phyloP scores from a whole-genome alignment of 1,140 invertebrate genomes.

The Pseudomyrmex flavicornis region DNA sequence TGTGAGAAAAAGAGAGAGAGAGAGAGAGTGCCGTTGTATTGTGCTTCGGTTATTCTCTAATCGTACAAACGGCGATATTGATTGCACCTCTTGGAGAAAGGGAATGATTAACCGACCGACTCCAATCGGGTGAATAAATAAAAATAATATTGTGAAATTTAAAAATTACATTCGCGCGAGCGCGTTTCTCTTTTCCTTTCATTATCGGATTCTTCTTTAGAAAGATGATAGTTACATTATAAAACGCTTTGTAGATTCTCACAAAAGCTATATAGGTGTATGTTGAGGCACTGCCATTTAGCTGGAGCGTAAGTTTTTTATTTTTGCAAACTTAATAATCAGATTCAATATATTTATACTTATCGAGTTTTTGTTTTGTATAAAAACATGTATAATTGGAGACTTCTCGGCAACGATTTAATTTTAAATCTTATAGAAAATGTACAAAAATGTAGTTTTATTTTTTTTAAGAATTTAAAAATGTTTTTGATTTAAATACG shows the following conservation, averaged over 20 bases:
- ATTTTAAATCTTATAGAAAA: too few relatives aligned
- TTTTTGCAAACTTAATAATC: conserved; percentile 26
- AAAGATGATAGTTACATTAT: conserved; percentile 27
- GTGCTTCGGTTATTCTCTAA: conserved; percentile 56
- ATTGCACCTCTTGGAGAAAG: conserved; percentile 45
- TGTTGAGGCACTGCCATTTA: conserved; percentile 14
- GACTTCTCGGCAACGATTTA: background rate
- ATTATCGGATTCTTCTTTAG: conserved; percentile 24
- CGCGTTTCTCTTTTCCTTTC: conserved; percentile 23
- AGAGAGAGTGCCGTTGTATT: background rate
- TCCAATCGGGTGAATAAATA: conserved; percentile 35
- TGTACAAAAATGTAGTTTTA: too few relatives aligned
- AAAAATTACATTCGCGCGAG: conserved; percentile 16
- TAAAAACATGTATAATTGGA: background rate
- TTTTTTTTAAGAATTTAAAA: too few relatives aligned
- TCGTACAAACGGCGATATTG: conserved; percentile 57
- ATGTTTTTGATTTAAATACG: too few relatives aligned
- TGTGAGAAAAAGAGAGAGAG: background rate
- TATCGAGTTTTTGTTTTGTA: background rate
- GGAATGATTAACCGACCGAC: conserved; percentile 50
- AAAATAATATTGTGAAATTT: conserved; percentile 55
- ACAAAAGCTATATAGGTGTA: conserved; percentile 28
- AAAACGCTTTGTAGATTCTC: conserved; percentile 47
- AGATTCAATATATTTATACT: conserved; percentile 11
- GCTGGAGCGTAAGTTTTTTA: conserved; percentile 11